phyloP scores from a whole-genome alignment of 2,888 invertebrate species.

The Timema cristinae region DNA sequence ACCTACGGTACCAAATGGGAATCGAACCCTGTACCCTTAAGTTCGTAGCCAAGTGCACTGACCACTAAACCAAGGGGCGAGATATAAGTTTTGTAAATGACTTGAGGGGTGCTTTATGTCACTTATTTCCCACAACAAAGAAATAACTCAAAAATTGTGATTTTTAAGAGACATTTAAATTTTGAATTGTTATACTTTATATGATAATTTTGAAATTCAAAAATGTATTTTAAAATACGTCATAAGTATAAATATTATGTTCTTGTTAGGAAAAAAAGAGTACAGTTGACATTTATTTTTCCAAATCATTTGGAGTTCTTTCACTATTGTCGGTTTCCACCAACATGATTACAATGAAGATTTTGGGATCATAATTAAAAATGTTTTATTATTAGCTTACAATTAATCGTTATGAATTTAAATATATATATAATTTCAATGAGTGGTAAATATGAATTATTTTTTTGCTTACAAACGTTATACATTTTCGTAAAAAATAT shows the following conservation, averaged over 20 bases:
- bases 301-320: neutral
- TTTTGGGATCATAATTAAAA: neutral
- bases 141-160: neutral
- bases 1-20: no score
- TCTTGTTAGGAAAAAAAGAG: constrained; percentile 1
- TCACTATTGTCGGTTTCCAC: neutral
- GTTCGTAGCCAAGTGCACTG: no score
- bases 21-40: no score
- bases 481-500: neutral
- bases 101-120: no score
- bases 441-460: no score
- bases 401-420: no score
- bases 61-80: no score
- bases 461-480: neutral
- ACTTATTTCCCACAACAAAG: neutral
- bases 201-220: neutral
- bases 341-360: constrained; percentile 5
- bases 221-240: neutral
- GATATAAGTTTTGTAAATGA: no score
- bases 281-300: neutral
- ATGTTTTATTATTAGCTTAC: no score
- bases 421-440: no score
- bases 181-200: neutral
- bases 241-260: constrained; percentile 1
- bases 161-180: neutral